Evolutionary conservation across 2,888 invertebrate species (phyloP), one percentile per base, ranked within the genome.

Genomic region (Sabellastarte sp.): DNA sequence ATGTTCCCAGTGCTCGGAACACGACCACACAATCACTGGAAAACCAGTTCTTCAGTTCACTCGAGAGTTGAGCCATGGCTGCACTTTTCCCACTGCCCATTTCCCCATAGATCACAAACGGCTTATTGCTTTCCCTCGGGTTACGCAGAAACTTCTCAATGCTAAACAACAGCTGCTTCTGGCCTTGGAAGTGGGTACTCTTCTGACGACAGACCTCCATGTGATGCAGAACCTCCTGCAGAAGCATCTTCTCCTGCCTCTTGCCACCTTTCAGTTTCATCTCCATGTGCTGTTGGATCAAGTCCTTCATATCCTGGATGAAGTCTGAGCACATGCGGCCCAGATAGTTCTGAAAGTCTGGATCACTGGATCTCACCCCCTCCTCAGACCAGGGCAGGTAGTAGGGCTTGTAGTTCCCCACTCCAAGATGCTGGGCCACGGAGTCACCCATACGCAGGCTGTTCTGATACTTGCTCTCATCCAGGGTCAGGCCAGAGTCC

Each of bases 91-190:
- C 71, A 24, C 61, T 55, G 1, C 69, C 64, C 0, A 52, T 28
- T 4, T 30, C 56, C n/a, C 71, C 71, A 30, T 67, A 57, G 24
- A 71, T 59, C 1, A 71, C 50, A 50, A 65, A 63, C 2, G 71
- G 71, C 32, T 61, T 63, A 28, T 29, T 57, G 57, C 58, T 67
- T 24, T 60, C 32, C 10, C 52, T 55, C 0, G 68, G 66, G 41
- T 66, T 66, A 24, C 41, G n/a, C 57, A 70, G 61, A 50, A 64
- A 70, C 32, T 33, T 56, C 51, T 68, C 56, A 1, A 69, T 30
- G 20, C 26, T 51, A 4, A 31, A 29, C 15, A 69, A 33, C 1
- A 61, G n/a, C 15, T 51, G 28, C 15, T 30, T n/a, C n/a, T 64
- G 67, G 28, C 64, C 67, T 15, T 61, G 55, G 32, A 61, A 33